Evolutionary conservation across 23 tunicate species (phyloP).

Genomic region (Clavelina lepadiformis): DNA sequence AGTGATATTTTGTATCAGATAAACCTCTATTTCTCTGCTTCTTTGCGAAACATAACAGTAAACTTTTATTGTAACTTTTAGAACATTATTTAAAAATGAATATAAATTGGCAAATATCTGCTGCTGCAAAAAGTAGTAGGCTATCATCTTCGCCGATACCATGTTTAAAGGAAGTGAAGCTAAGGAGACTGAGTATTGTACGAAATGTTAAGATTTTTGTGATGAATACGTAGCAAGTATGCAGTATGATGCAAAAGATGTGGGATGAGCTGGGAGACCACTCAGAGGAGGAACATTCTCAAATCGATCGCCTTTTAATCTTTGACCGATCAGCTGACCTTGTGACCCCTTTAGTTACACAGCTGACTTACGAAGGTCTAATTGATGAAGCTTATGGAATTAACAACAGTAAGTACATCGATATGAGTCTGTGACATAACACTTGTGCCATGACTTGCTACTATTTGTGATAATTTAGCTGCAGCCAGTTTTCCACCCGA

Average conservation of each 20-base stretch:
- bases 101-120: no score
- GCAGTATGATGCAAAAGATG: slow-evolving; percentile 50
- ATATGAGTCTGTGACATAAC: neutral
- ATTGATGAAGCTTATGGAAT: slow-evolving; percentile 89
- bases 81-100: no score
- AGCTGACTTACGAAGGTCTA: slow-evolving; percentile 88
- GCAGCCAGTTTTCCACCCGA: slow-evolving; percentile 83
- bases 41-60: no score
- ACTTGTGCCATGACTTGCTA: neutral
- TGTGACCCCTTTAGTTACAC: slow-evolving; percentile 74
- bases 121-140: no score
- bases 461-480: slow-evolving; percentile 30
- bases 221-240: slow-evolving; percentile 34
- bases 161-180: no score
- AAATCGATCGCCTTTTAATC: slow-evolving; percentile 62
- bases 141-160: no score
- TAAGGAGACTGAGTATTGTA: no score
- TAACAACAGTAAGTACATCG: slow-evolving; percentile 43
- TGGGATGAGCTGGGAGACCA: slow-evolving; percentile 30
- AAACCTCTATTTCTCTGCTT: no score
- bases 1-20: no score
- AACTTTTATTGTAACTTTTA: no score
- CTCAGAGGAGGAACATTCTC: slow-evolving; percentile 46
- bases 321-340: slow-evolving; percentile 73
- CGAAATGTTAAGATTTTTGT: no score